These are phyloP conservation scores for Adrianichthys oophorus DNA, from an alignment of 2,797 vertebrate genomes.

Conservation along the genomic window DNA sequence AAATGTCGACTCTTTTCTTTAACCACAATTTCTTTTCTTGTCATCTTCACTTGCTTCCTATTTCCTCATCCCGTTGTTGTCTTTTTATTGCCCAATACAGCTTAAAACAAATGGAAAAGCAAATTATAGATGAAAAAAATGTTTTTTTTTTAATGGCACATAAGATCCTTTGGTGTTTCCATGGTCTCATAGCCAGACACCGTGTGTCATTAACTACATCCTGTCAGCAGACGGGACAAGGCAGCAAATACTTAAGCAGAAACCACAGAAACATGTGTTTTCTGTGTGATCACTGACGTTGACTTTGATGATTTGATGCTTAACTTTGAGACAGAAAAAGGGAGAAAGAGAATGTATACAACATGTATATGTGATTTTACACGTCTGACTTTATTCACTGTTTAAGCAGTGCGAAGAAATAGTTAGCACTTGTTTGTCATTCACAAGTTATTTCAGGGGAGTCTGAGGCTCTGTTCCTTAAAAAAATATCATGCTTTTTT, in stretches of 20 bases:
- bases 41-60: not conserved
- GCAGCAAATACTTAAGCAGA: slow-evolving; percentile 15
- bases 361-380: too few species aligned
- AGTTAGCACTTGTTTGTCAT: too few species aligned
- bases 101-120: not conserved
- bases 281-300: slow-evolving; percentile 13
- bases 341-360: too few species aligned
- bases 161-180: slow-evolving; percentile 1
- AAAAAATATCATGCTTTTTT: too few species aligned
- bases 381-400: too few species aligned
- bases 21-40: slow-evolving; percentile 12
- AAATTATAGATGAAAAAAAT: not conserved
- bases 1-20: slow-evolving; percentile 15
- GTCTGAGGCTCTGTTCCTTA: too few species aligned
- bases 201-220: slow-evolving; percentile 52
- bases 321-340: not conserved
- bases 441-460: too few species aligned
- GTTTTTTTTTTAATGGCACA: not conserved
- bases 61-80: not conserved
- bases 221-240: slow-evolving; percentile 22
- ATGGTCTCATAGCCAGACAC: slow-evolving; percentile 22
- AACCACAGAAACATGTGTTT: slow-evolving; percentile 8
- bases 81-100: not conserved
- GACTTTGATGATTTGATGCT: slow-evolving; percentile 3
- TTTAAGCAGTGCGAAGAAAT: too few species aligned